phyloP scores from a whole-genome alignment of 1,140 invertebrate species.

The Heliconius eleuchia region DNA sequence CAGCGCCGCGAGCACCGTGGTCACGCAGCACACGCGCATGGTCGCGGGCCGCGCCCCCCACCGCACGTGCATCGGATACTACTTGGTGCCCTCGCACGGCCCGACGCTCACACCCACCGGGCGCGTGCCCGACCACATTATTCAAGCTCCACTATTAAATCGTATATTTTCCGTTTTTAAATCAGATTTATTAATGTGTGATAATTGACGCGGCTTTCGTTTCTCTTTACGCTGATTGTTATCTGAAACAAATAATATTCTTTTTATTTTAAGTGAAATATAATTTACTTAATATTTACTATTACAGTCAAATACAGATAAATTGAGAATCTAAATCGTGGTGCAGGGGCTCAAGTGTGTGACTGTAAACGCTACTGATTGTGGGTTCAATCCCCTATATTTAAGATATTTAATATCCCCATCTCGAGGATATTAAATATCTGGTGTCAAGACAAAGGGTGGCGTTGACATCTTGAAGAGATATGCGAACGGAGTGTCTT shows the following conservation, averaged over 20 bases:
- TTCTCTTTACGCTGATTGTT: not conserved
- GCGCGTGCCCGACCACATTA: constrained; percentile 75
- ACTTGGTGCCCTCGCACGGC: constrained; percentile 55
- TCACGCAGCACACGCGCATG: constrained; percentile 71
- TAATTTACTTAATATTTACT: no score
- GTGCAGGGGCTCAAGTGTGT: no score
- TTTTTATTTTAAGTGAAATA: no score
- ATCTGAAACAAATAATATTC: constrained; percentile 30
- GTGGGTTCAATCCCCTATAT: no score
- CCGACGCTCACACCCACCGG: constrained; percentile 54
- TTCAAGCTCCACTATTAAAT: constrained; percentile 47
- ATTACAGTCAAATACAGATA: no score
- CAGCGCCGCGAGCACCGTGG: constrained; percentile 68
- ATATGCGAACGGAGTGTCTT: no score
- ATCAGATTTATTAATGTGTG: constrained; percentile 41
- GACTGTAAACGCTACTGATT: no score
- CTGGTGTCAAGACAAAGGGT: no score
- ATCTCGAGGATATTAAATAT: no score
- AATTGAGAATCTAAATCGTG: no score
- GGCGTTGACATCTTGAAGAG: no score
- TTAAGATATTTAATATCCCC: no score
- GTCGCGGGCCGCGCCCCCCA: constrained; percentile 58
- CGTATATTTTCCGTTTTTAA: constrained; percentile 42
- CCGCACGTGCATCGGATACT: constrained; percentile 66
- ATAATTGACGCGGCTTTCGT: not conserved